Evolutionary conservation across 2,888 invertebrate species (phyloP).

Genomic region (Liodrosophila aerea): DNA sequence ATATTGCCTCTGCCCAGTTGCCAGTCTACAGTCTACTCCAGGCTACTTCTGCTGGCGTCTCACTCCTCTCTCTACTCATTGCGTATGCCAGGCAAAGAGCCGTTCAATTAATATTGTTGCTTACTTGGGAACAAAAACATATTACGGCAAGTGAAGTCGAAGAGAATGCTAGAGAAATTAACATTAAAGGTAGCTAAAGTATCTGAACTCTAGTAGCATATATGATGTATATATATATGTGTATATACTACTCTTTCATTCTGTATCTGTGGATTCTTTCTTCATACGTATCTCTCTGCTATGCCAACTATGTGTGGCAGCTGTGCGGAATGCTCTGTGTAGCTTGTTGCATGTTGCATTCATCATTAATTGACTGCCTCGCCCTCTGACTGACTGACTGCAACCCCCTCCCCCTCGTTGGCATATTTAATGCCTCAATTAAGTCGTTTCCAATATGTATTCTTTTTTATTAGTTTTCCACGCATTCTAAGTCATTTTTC

Average conservation of each 20-base stretch:
- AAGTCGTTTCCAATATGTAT: conserved; percentile 49
- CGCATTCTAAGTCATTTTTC: conserved; percentile 40
- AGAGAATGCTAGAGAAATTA: background rate
- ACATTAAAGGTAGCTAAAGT: background rate
- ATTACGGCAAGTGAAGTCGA: conserved; percentile 25
- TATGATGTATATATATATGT: conserved; percentile 3
- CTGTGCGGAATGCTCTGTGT: conserved; percentile 27
- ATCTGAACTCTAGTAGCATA: background rate
- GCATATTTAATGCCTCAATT: conserved; percentile 68
- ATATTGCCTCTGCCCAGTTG: conserved; percentile 54
- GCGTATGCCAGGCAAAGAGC: conserved; percentile 51
- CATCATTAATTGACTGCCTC: conserved; percentile 40
- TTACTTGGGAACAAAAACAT: conserved; percentile 48
- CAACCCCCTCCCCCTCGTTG: conserved; percentile 19
- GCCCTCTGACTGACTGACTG: conserved; percentile 18
- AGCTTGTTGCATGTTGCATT: conserved; percentile 35
- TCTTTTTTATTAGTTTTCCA: conserved; percentile 50
- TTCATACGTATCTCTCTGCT: background rate
- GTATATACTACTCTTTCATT: background rate
- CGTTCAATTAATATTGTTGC: conserved; percentile 64
- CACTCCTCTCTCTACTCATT: conserved; percentile 28
- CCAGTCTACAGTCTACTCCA: conserved; percentile 17
- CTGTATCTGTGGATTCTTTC: too few species aligned
- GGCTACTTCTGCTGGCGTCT: background rate
- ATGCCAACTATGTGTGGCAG: conserved; percentile 18